Conservation (phyloP, 2,113 vertebrate genomes). For the Pagrus major region DNA sequence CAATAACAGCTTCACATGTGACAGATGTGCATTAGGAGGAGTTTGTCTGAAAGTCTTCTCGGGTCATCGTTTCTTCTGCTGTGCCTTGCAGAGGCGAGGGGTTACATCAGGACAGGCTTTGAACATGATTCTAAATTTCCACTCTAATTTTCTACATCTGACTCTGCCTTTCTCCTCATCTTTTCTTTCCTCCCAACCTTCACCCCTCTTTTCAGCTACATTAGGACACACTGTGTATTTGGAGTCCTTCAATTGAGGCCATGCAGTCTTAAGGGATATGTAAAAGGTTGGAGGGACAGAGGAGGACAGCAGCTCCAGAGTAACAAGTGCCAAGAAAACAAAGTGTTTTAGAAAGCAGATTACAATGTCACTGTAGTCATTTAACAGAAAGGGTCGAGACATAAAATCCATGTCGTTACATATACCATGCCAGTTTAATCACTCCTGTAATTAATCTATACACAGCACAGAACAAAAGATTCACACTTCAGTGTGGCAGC, state of each 20-base stretch:
- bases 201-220: conserved; percentile 2
- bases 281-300: conserved; percentile 41
- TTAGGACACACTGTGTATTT: conserved; percentile 38
- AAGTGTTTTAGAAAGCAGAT: conserved; percentile 14
- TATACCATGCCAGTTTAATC: not conserved
- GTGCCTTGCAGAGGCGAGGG: conserved; percentile 1
- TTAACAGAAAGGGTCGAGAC: not conserved
- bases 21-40: conserved; percentile 37
- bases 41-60: conserved; percentile 31
- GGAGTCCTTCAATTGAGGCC: conserved; percentile 59
- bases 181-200: not conserved
- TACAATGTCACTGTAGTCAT: not conserved
- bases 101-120: conserved; percentile 35
- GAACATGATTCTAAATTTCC: conserved; percentile 5
- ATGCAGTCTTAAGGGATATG: conserved; percentile 47
- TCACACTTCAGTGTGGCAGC: not conserved
- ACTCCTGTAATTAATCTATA: not conserved
- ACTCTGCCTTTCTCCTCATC: not conserved
- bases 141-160: not conserved
- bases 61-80: conserved; percentile 26
- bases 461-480: not conserved
- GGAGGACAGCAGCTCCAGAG: conserved; percentile 27
- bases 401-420: not conserved
- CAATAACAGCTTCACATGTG: conserved; percentile 18
- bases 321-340: conserved; percentile 26